Conservation (phyloP, 2,888 invertebrate species). For the Caenorhabditis sulstoni region DNA sequence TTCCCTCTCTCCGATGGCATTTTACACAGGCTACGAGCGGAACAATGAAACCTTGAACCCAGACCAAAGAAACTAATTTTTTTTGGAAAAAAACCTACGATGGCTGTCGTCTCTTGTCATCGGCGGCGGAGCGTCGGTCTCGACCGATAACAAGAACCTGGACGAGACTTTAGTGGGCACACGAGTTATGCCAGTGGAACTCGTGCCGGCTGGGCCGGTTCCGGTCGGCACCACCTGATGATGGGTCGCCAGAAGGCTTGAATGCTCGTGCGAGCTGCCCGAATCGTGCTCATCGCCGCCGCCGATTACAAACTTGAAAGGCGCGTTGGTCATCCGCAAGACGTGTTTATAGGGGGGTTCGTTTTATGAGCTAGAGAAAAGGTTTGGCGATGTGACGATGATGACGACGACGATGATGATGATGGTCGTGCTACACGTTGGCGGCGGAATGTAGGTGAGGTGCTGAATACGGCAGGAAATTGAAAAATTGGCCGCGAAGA, state of each 20-base stretch:
- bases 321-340: conserved; percentile 22
- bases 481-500: not conserved
- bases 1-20: not conserved
- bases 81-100: conserved; percentile 62
- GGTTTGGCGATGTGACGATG: no score
- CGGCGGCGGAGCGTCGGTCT: conserved; percentile 53
- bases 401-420: not conserved
- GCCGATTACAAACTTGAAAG: conserved; percentile 61
- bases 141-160: conserved; percentile 55
- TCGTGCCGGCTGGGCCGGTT: conserved; percentile 8
- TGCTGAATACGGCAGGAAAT: conserved; percentile 30
- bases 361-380: conserved; percentile 7
- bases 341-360: conserved; percentile 9
- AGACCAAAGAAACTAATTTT: not conserved
- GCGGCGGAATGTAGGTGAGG: not conserved
- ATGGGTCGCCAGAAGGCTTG: conserved; percentile 40
- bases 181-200: conserved; percentile 8
- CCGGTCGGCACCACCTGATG: conserved; percentile 48
- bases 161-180: conserved; percentile 57
- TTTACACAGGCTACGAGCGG: not conserved
- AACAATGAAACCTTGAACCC: not conserved
- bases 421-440: conserved; percentile 1
- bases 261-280: conserved; percentile 51
- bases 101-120: conserved; percentile 66
- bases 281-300: conserved; percentile 61